Conservation (phyloP, 2,113 vertebrate species). For the Clarias gariepinus region DNA sequence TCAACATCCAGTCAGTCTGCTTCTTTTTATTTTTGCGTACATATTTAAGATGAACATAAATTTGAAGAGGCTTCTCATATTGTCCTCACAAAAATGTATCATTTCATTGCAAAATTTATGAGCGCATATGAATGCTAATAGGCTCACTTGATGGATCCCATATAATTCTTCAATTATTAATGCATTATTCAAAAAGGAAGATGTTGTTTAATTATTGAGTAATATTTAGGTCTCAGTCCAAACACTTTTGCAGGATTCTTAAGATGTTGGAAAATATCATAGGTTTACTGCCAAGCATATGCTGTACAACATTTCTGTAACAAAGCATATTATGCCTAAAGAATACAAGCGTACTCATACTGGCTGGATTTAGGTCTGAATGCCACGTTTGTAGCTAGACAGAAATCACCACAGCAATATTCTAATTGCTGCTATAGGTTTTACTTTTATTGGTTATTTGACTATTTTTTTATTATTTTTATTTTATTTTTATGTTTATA, state of each 20-base stretch:
- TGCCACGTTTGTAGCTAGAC: not conserved
- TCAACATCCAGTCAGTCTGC: constrained; percentile 23
- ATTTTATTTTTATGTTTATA: no score
- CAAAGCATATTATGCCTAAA: not conserved
- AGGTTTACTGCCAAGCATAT: not conserved
- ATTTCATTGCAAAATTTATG: constrained; percentile 51
- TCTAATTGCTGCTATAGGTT: no score
- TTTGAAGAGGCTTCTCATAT: constrained; percentile 19
- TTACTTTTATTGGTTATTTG: no score
- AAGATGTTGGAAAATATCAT: constrained; percentile 4
- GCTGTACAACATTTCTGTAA: not conserved
- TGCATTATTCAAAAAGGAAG: constrained; percentile 55
- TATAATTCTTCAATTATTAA: constrained; percentile 48
- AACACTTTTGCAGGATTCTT: not conserved
- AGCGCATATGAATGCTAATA: constrained; percentile 46
- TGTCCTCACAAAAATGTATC: constrained; percentile 8
- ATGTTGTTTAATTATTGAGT: constrained; percentile 50
- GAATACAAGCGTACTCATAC: no score
- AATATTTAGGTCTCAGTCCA: constrained; percentile 51
- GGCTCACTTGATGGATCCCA: constrained; percentile 45
- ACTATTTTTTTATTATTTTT: no score
- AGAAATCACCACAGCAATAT: not conserved
- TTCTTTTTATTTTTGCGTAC: constrained; percentile 20
- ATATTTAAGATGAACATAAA: constrained; percentile 44
- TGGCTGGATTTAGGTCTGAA: not conserved